Evolutionary conservation across 2,797 vertebrate genomes (phyloP).

Genomic region (Betta splendens): DNA sequence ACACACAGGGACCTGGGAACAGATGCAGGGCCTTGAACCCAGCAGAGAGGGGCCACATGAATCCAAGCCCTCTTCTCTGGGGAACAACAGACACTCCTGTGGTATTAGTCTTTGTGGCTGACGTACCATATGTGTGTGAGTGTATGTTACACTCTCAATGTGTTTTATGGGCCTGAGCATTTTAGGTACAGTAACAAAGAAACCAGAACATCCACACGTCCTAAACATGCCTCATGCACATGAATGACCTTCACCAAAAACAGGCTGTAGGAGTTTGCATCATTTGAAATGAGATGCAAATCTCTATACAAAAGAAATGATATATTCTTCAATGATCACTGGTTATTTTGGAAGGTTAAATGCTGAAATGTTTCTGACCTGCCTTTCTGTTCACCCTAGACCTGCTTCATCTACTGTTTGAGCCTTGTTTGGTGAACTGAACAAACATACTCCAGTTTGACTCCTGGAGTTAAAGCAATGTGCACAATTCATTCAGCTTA

Average conservation of each 20-base stretch:
- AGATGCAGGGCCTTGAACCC: slow-evolving; percentile 49
- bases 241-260: no score
- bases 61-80: slow-evolving; percentile 37
- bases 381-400: slow-evolving; percentile 51
- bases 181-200: no score
- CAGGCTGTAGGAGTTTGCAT: no score
- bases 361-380: slow-evolving; percentile 46
- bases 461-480: slow-evolving; percentile 23
- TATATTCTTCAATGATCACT: no score
- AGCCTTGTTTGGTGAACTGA: slow-evolving; percentile 28
- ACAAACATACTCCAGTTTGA: slow-evolving; percentile 14
- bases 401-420: slow-evolving; percentile 27
- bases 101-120: slow-evolving; percentile 38
- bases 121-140: slow-evolving; percentile 6
- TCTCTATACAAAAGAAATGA: no score
- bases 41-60: slow-evolving; percentile 42
- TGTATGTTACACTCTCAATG: no score
- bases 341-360: no score
- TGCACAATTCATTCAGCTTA: slow-evolving; percentile 24
- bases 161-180: neutral
- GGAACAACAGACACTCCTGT: slow-evolving; percentile 34
- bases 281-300: no score
- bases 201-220: no score
- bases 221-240: no score
- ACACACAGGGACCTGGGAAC: slow-evolving; percentile 55